Percentiles rank a stretch among this genome's conserved stretches.
Conservation (phyloP, 1,140 invertebrate genomes). For the Cryptotermes secundus region DNA sequence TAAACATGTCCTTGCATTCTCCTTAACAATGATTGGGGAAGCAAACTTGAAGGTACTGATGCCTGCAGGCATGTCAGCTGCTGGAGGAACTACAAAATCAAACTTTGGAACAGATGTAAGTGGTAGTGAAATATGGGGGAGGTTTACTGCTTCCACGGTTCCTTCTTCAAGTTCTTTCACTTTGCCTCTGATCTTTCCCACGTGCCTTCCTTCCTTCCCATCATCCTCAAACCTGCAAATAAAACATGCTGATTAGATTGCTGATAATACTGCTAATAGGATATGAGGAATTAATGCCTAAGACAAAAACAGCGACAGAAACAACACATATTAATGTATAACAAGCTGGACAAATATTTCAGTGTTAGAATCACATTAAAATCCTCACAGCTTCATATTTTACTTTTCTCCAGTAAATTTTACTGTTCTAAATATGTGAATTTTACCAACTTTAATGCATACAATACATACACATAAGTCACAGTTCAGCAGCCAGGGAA, state of each 20-base stretch:
- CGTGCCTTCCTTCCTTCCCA: background rate
- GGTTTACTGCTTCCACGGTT: conserved; percentile 24
- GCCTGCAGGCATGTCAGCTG: background rate
- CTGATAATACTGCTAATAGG: too few species aligned
- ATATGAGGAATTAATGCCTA: too few species aligned
- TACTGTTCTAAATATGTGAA: too few species aligned
- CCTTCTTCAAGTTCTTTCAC: conserved; percentile 25
- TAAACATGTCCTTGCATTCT: background rate
- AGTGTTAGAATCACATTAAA: too few species aligned
- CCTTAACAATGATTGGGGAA: background rate
- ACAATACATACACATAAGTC: too few species aligned
- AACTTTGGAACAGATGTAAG: conserved; percentile 35
- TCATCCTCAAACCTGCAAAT: background rate
- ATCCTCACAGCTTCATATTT: too few species aligned
- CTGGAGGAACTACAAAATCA: conserved; percentile 31
- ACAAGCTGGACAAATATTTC: too few species aligned
- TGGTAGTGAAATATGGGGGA: conserved; percentile 33
- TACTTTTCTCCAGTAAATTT: too few species aligned
- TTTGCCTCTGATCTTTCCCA: background rate
- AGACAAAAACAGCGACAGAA: background rate
- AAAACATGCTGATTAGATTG: too few species aligned
- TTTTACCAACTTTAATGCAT: too few species aligned
- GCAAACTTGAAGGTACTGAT: background rate
- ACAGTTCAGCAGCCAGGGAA: too few species aligned
- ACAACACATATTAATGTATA: background rate